Evolutionary conservation across 2,888 invertebrate species (phyloP), one percentile per base, ranked within the genome.

Genomic region (Autographa gamma): DNA sequence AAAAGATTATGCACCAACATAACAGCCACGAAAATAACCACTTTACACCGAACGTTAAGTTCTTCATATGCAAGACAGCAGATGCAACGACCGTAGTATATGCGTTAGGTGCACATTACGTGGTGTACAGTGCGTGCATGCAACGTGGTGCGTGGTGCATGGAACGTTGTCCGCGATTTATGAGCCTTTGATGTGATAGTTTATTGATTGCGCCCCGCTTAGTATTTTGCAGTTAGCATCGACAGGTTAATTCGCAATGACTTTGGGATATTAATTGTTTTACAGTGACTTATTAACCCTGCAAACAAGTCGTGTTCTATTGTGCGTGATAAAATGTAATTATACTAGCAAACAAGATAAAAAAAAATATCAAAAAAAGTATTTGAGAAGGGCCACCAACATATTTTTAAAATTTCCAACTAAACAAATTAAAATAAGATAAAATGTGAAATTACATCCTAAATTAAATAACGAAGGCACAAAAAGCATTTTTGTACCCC

Each of bases 401-500:
- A n/a, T n/a, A n/a, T n/a, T n/a, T n/a, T n/a, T n/a, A n/a, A n/a
- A n/a, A n/a, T n/a, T n/a, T n/a, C n/a, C n/a, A n/a, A n/a, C n/a
- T n/a, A n/a, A n/a, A n/a, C 54, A 52, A 18, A 52, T 18, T 18
- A 7, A 52, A 52, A 8, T 18, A 52, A 5, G n/a, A 16, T 14
- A 48, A 48, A n/a, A 48, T 16, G n/a, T 6, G 16, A 48, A 2
- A 16, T 7, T 16, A 16, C 11, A 18, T n/a, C n/a, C 18, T 52
- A 52, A 52, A 8, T 18, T 1, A 14, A 52, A 18, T 18, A 18
- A 52, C 5, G 6, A 8, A 52, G 14, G 4, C 14, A 48, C 3
- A 11, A 54, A 54, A 19, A 54, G 8, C 2, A 0, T 7, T 1
- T 2, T 3, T 19, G 74, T 96, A 97, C 97, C 97, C 96, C 97